Evolutionary conservation across 2,888 invertebrate genomes (phyloP), one percentile per base, ranked within the genome.

Genomic region (Drosophila pegasa): DNA sequence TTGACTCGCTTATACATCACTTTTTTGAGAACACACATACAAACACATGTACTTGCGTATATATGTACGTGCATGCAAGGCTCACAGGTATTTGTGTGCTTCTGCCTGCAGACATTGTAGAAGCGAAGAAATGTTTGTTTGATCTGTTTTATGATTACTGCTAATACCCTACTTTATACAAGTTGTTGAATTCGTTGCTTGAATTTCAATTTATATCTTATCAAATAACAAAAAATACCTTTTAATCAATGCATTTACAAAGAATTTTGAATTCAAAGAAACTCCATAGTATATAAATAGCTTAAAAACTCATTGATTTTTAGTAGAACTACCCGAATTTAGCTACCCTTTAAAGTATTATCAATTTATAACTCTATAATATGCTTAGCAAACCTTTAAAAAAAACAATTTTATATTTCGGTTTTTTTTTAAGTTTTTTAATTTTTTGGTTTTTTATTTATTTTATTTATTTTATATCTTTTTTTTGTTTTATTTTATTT

Each of bases 391-490:
- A 18, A 2, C 33, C 16, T 25, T n/a, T 35, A 35, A 41, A 40
- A 27, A 25, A 18, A 8, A 25, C 8, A 14, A 47, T 16, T 14
- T 47, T 16, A 12, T 18, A 29, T 2, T 54, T 54, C 27, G 40
- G 78, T 54, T 73, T 73, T 74, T 75, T 78, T 77, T 63, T 73
- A 43, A 22, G 31, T 27, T 41, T 48, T 64, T 52, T 45, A n/a
- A n/a, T 35, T 12, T 20, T 2, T 22, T 22, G 52, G 56, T 20
- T 38, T 10, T 40, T 64, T 40, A 40, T 22, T 10, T 27, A 0
- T 38, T 25, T 33, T 60, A 7, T 45, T 27, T 12, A 45, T 16
- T 27, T n/a, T 35, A 22, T 22, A 3, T 47, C n/a, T n/a, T 35
- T 12, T 20, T 2, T 22, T 22, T 56, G 56, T 20, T 38, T 10